Evolutionary conservation across 2,113 vertebrate genomes (phyloP).

Genomic region (Cinclus cinclus): DNA sequence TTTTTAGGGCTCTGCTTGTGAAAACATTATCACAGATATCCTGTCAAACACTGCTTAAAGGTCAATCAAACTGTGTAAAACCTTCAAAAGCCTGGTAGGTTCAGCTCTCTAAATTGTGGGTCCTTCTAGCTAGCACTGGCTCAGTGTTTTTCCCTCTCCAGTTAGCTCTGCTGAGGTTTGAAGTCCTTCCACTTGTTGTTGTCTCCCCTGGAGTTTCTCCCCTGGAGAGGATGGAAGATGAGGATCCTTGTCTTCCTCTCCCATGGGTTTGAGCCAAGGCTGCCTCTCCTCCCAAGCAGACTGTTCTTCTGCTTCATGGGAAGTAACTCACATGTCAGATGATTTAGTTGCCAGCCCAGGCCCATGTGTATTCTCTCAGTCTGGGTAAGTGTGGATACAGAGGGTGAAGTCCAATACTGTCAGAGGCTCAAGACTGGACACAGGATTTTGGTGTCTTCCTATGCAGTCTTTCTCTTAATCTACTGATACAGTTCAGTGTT

Average conservation of each 20-base stretch:
- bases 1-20: neutral
- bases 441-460: neutral
- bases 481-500: neutral
- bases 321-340: neutral
- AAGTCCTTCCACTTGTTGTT: neutral
- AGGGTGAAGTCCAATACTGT: neutral
- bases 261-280: neutral
- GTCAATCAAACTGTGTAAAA: neutral
- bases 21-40: neutral
- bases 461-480: neutral
- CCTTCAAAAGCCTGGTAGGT: neutral
- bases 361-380: neutral
- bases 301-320: neutral
- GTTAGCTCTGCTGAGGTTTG: neutral
- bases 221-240: neutral
- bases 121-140: neutral
- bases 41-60: constrained; percentile 1
- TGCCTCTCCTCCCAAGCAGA: neutral
- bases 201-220: rapidly evolving
- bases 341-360: neutral
- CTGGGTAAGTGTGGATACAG: neutral
- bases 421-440: neutral
- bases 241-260: neutral
- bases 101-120: neutral
- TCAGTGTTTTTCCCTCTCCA: neutral